Base-by-base conservation (phyloP, 2,797 vertebrate genomes). In the Neopelma chrysocephalum region DNA sequence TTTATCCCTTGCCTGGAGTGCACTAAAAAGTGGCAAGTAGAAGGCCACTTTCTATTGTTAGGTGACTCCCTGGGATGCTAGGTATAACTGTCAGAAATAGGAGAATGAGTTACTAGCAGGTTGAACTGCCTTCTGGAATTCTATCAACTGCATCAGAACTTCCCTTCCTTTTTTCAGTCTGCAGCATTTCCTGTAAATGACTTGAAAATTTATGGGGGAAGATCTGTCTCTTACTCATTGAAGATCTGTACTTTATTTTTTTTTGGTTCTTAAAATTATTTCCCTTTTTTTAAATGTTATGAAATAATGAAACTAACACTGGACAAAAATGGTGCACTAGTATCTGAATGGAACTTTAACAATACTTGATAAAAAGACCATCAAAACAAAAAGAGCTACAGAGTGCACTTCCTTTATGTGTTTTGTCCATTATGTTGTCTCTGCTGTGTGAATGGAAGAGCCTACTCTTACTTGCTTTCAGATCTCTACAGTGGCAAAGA, bases 61-160 rank as follows among this genome's bases (percentile, higher is more conserved):
- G 21, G 11, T 27, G 29, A 12, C 7, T 62, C n/a, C 31, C 15
- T 50, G 15, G 15, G 4, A 1, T 0, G 0, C 22, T 31, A 54
- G 12, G 4, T 62, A 12, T 14, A 42, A 40, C 20, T 79, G 12
- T 23, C 43, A 90, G 58, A 88, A 68, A 68, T 1, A 85, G 11
- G 3, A 71, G 38, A 90, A 64, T 17, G 2, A 71, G 26, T 45
- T 57, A 26, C 6, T 36, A 62, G 15, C 5, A 87, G 22, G 21
- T 9, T 54, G 11, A 84, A 65, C 11, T 54, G 15, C 34, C 21
- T 75, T 14, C 47, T 76, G 38, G 34, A 61, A 82, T 69, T 69
- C 27, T 57, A 23, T 57, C 47, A 79, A 1, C 12, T 54, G 29
- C 54, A 58, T 76, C 43, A 91, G 32, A 92, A 50, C 23, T 75